Evolutionary conservation across 2,888 invertebrate genomes (phyloP).

Genomic region (Ophioninae sp.): DNA sequence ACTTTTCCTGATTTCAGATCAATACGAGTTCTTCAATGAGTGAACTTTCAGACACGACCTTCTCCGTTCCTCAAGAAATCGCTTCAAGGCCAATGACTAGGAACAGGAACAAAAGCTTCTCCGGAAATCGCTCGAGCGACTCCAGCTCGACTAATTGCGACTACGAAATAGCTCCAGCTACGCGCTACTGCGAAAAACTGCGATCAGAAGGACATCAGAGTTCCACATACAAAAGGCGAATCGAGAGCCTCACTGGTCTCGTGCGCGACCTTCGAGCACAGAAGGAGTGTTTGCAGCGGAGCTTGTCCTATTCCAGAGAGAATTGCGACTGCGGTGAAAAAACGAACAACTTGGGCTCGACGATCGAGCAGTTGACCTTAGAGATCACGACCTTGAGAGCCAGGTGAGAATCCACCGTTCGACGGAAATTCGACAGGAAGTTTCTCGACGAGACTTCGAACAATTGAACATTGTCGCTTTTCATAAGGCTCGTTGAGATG

Average conservation of each 20-base stretch:
- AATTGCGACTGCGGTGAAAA: constrained; percentile 51
- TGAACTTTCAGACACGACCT: constrained; percentile 67
- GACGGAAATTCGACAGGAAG: not conserved
- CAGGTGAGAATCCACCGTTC: constrained; percentile 38
- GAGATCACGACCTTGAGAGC: constrained; percentile 52
- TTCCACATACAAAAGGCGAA: constrained; percentile 59
- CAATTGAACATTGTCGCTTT: not conserved
- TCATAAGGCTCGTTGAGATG: constrained; percentile 67
- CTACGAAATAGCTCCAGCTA: constrained; percentile 22
- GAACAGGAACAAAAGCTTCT: constrained; percentile 49
- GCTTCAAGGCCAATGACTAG: constrained; percentile 49
- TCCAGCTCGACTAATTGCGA: constrained; percentile 58
- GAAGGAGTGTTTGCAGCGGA: constrained; percentile 66
- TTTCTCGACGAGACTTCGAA: not conserved
- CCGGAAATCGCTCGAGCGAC: constrained; percentile 46
- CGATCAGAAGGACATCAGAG: constrained; percentile 55
- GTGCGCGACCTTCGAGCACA: constrained; percentile 66
- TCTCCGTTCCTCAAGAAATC: constrained; percentile 25
- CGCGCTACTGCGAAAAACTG: constrained; percentile 44
- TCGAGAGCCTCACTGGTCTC: constrained; percentile 61
- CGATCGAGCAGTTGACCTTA: constrained; percentile 50
- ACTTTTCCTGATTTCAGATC: constrained; percentile 56
- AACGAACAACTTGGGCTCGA: constrained; percentile 25
- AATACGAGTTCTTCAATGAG: constrained; percentile 69
- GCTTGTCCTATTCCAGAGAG: constrained; percentile 54